A percentile compares a stretch with the other conserved stretches of the same genome.
Evolutionary conservation across 2,113 vertebrate species (phyloP).

Genomic region (Ascaphus truei): DNA sequence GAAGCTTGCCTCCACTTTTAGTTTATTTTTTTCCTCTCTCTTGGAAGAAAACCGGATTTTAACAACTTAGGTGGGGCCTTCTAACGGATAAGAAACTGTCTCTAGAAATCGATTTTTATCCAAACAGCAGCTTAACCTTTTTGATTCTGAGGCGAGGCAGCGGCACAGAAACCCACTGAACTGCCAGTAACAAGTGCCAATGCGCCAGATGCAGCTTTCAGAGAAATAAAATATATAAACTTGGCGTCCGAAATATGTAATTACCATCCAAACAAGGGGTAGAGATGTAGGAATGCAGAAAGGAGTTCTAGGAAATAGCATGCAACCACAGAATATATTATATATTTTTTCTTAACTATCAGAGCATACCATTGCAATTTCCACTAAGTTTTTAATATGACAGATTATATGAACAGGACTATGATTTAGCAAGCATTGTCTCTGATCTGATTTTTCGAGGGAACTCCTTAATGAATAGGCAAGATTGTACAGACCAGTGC

Average conservation of each 20-base stretch:
- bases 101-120: background rate
- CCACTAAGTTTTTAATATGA: background rate
- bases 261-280: constrained; percentile 7
- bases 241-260: background rate
- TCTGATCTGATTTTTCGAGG: too few relatives aligned
- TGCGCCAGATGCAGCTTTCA: constrained; percentile 28
- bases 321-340: background rate
- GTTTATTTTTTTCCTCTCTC: background rate
- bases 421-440: background rate
- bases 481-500: too few relatives aligned
- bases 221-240: background rate
- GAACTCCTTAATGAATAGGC: too few relatives aligned
- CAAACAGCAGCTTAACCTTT: constrained; percentile 23
- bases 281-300: constrained; percentile 1
- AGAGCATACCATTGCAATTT: background rate
- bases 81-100: background rate
- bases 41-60: background rate
- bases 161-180: background rate
- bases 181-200: constrained; percentile 17
- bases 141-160: background rate
- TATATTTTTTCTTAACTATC: background rate
- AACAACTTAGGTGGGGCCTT: background rate
- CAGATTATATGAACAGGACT: background rate
- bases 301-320: constrained; percentile 15
- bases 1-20: background rate